Percentiles rank a stretch among this genome's conserved stretches.
Evolutionary conservation across 2,113 vertebrate species (phyloP).

Genomic region (Oceanodroma tethys): DNA sequence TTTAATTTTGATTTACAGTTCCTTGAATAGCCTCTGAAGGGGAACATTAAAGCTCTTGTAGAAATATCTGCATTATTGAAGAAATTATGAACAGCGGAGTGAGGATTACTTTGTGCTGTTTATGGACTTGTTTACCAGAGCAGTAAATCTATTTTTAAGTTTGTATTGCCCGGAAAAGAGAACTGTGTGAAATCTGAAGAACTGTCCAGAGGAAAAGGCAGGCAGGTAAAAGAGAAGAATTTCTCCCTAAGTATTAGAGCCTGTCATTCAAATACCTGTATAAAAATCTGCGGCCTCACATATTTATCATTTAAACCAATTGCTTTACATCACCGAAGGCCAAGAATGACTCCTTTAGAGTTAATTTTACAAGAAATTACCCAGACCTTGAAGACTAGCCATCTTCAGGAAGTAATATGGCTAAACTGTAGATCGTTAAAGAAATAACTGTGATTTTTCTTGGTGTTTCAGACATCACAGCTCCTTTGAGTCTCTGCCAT

Average conservation of each 20-base stretch:
- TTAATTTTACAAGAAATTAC: background rate
- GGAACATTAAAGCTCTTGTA: slow-evolving; percentile 5
- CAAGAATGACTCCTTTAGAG: background rate
- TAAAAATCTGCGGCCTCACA: background rate
- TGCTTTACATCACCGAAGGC: background rate
- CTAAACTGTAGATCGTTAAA: background rate
- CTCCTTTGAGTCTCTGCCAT: background rate
- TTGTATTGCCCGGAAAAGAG: slow-evolving; percentile 27
- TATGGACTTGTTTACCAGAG: slow-evolving; percentile 56
- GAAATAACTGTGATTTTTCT: background rate
- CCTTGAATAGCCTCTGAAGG: slow-evolving; percentile 7
- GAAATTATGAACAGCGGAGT: slow-evolving; percentile 39
- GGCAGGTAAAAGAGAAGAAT: background rate
- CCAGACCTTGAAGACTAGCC: background rate
- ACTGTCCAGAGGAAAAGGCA: background rate
- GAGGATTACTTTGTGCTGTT: slow-evolving; percentile 47
- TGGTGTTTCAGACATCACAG: background rate
- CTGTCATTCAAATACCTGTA: background rate
- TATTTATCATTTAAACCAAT: background rate
- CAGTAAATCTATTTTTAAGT: slow-evolving; percentile 54
- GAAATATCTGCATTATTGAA: slow-evolving; percentile 56
- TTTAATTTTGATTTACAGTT: slow-evolving; percentile 49
- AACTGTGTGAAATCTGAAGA: background rate
- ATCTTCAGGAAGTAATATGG: background rate
- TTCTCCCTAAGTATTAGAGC: background rate